Base-by-base conservation (phyloP, 2,888 invertebrate species). In the Drosophila ezoana region DNA sequence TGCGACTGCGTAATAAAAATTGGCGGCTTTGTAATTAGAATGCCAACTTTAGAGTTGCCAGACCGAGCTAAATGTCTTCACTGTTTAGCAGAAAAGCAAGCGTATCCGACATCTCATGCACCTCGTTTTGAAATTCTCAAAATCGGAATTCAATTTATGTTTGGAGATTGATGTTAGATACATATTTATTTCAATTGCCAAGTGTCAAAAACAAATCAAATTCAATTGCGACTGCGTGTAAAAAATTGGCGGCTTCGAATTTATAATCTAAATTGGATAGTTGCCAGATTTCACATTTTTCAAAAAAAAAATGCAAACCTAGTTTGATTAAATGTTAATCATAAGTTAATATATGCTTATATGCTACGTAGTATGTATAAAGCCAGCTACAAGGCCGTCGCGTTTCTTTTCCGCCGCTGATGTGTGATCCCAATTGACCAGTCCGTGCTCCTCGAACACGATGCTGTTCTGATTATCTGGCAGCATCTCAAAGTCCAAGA, bases 161-260 rank as follows among this genome's bases (percentile, higher is more conserved):
- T 9, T 4, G 90, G 28, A 28, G 28, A 8, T 89, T 16, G 92
- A 91, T 45, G 91, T 71, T 54, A 91, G 75, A 77, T 91, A 81
- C 91, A 91, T 91, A 1, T 65, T 81, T 78, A 28, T 35, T 13
- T 5, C 13, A 35, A n/a, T 35, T 1, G 11, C 9, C 14, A n/a
- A 18, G 14, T 33, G 1, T 49, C 11, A 37, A 14, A 13, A 16
- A n/a, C 13, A 52, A 38, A 16, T 23, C 4, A 9, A 33, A 45
- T 28, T 28, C 28, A 28, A 8, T 28, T 28, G 2, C 28, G 8
- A 23, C 3, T 41, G 9, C 1, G 5, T 43, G 28, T 28, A 28
- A 43, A 3, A 64, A 67, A 62, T 18, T 56, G 61, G 44, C 61
- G 54, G 54, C 54, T 43, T 41, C 48, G 52, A 4, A 14, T 48